Evolutionary conservation across 1,140 invertebrate genomes (phyloP), one percentile per base, ranked within the genome.

Genomic region (Heliconius nattereri): DNA sequence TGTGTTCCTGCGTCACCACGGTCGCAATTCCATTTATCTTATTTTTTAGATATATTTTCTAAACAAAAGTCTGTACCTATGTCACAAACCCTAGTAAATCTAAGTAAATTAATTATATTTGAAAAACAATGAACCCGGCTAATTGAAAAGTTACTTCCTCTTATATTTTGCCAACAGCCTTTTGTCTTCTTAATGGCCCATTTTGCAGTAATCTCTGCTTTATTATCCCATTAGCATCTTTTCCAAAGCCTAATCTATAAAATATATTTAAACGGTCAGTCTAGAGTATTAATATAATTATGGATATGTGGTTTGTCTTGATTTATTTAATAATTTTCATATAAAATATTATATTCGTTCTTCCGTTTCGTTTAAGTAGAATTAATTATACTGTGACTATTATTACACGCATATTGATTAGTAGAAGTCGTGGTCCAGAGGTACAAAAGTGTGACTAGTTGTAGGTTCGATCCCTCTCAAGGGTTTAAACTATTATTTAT

Each of bases 151-250:
- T 81, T 71, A 71, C 76, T 70, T 80, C 75, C 79, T 60, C 77
- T 81, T 76, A 81, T 81, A 81, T 78, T 81, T 81, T 71, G 80
- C 74, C 76, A 52, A 78, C 73, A 79, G 82, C 77, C 77, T 81
- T 83, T 83, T 81, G 77, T 79, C 77, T 79, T 76, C 70, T 84
- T 84, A 81, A 84, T 85, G 76, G 83, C 66, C 78, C 79, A 80
- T 85, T 85, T 78, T 81, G 60, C 78, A 81, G 83, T 81, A 72
- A 83, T 83, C 82, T 78, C 79, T 79, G 66, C 75, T 81, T 84
- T 84, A 85, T 84, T 84, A 66, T 73, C 45, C 77, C 81, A 85
- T 85, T 82, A 82, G 78, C 73, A 81, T 81, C 79, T 77, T 71
- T 81, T 78, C 72, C 78, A 81, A 81, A 81, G 79, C 77, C 60